Evolutionary conservation across 2,888 invertebrate species (phyloP).

Genomic region (Melanostoma mellinum): DNA sequence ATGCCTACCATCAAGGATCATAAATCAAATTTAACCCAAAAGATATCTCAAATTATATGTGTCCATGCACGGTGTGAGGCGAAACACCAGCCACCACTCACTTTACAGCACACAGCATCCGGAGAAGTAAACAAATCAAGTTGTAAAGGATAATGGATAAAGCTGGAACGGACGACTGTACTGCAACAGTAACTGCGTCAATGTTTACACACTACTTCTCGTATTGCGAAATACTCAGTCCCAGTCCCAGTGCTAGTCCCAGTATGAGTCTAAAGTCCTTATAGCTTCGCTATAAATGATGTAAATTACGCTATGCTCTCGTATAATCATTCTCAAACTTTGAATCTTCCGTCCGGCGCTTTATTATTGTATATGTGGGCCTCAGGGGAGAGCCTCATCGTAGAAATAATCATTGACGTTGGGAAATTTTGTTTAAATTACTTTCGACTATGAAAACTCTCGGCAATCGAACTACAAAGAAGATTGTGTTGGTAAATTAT

Average conservation of each 20-base stretch:
- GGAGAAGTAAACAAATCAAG: conserved; percentile 43
- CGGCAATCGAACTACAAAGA: conserved; percentile 38
- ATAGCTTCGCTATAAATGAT: conserved; percentile 62
- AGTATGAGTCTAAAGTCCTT: conserved; percentile 10
- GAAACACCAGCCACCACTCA: neutral
- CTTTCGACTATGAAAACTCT: conserved; percentile 10
- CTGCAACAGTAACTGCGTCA: conserved; percentile 51
- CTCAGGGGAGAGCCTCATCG: conserved; percentile 5
- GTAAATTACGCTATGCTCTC: conserved; percentile 61
- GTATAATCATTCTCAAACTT: conserved; percentile 57
- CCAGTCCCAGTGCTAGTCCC: conserved; percentile 13
- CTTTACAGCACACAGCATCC: neutral
- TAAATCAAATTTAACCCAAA: conserved; percentile 70
- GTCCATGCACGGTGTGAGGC: conserved; percentile 24
- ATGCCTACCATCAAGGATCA: conserved; percentile 48
- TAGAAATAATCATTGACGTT: conserved; percentile 42
- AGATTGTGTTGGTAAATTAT: conserved; percentile 38
- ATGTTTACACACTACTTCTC: conserved; percentile 52
- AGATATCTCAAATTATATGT: conserved; percentile 68
- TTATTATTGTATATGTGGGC: conserved; percentile 17
- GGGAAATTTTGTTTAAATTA: conserved; percentile 44
- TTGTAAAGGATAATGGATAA: conserved; percentile 50
- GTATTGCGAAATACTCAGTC: conserved; percentile 49
- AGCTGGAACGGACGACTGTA: conserved; percentile 9
- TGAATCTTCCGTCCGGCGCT: conserved; percentile 4